Conservation (phyloP, 2,888 invertebrate species). For the Rhagonycha lutea region DNA sequence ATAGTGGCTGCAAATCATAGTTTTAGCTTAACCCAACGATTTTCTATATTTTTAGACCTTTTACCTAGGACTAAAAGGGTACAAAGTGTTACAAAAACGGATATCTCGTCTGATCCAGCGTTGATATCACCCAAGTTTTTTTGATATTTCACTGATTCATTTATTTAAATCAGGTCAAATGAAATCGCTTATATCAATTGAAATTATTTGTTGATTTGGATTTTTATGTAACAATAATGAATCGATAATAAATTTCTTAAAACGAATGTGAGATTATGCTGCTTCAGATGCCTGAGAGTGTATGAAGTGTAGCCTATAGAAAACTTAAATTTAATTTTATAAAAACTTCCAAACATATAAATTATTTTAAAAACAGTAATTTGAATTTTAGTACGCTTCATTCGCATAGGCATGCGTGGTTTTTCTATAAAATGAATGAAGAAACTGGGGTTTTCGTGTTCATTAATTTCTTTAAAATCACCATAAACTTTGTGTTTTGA, state of each 20-base stretch:
- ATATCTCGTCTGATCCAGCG: background rate
- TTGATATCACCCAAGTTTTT: background rate
- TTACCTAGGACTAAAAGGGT: too few species aligned
- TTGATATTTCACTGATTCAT: accelerated
- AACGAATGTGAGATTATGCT: background rate
- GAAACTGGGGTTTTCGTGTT: constrained; percentile 73
- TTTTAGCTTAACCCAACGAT: too few species aligned
- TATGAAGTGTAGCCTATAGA: background rate
- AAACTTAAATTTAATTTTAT: background rate
- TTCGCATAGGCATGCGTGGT: constrained; percentile 31
- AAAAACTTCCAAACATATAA: background rate
- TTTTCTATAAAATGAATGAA: constrained; percentile 85
- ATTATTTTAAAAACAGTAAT: background rate
- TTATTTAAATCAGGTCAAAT: background rate
- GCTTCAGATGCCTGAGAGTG: background rate
- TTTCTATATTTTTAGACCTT: too few species aligned
- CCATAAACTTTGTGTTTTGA: constrained; percentile 75
- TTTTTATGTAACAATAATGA: background rate
- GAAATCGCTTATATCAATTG: background rate
- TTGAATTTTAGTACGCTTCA: constrained; percentile 10
- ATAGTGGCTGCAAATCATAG: too few species aligned
- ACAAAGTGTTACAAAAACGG: too few species aligned
- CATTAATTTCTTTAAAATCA: constrained; percentile 75
- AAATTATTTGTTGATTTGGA: background rate
- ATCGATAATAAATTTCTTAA: background rate